These are phyloP conservation scores for Peromyscus nudipes DNA, from an alignment of 2,797 vertebrate species.

Conservation along the genomic window DNA sequence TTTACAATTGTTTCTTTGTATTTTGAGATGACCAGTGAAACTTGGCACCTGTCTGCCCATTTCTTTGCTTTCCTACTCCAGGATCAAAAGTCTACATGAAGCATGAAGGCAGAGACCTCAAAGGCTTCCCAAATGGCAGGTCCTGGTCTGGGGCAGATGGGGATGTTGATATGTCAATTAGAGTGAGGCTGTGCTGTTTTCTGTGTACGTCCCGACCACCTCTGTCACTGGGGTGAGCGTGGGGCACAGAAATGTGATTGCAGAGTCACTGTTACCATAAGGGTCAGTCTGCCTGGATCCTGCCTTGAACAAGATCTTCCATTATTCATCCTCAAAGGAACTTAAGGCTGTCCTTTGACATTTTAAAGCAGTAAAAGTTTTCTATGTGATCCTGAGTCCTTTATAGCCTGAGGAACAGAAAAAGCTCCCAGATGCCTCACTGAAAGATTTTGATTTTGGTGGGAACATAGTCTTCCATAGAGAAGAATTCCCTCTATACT, in stretches of 20 bases:
- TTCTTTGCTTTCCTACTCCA: slow-evolving; percentile 25
- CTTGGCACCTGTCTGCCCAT: background rate
- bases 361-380: slow-evolving; percentile 10
- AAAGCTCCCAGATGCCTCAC: background rate
- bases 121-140: background rate
- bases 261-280: slow-evolving; percentile 2
- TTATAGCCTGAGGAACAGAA: background rate
- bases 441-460: slow-evolving; percentile 38
- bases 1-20: background rate
- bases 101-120: background rate
- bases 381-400: background rate
- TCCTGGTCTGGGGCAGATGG: background rate
- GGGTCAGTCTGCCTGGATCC: background rate
- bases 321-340: slow-evolving; percentile 20
- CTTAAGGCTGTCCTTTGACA: slow-evolving; percentile 8
- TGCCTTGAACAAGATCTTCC: slow-evolving; percentile 9
- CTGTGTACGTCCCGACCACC: background rate
- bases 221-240: background rate
- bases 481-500: background rate
- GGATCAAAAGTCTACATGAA: background rate
- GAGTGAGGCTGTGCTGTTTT: background rate
- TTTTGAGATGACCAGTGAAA: slow-evolving; percentile 37
- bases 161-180: background rate
- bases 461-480: background rate
- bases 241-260: background rate